Percentiles rank a stretch among this genome's conserved stretches.
phyloP scores from a whole-genome alignment of 1,140 invertebrate species.

The Procambarus virginalis region DNA sequence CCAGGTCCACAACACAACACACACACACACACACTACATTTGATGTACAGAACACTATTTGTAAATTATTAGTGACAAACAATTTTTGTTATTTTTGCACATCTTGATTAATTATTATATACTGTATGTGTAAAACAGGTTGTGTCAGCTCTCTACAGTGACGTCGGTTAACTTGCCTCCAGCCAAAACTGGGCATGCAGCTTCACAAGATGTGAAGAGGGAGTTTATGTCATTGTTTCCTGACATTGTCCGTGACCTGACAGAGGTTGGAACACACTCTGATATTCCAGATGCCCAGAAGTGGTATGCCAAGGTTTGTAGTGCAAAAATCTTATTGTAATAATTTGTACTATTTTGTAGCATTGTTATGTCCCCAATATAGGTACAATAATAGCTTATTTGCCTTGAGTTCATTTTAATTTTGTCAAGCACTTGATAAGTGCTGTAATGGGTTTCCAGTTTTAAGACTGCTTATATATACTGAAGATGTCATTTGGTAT shows the following conservation, averaged over 20 bases:
- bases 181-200: slow-evolving; percentile 78
- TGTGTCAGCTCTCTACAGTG: slow-evolving; percentile 30
- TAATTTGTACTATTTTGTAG: neutral
- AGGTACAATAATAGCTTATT: too few relatives aligned
- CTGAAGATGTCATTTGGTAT: too few relatives aligned
- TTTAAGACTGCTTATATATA: too few relatives aligned
- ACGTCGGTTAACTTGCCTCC: slow-evolving; percentile 74
- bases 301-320: slow-evolving; percentile 83
- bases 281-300: slow-evolving; percentile 86
- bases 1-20: too few relatives aligned
- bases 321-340: neutral
- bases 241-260: slow-evolving; percentile 87
- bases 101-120: neutral
- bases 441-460: too few relatives aligned
- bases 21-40: too few relatives aligned
- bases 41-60: too few relatives aligned
- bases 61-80: too few relatives aligned
- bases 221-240: slow-evolving; percentile 91
- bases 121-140: neutral
- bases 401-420: too few relatives aligned
- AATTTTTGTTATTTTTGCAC: too few relatives aligned
- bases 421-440: too few relatives aligned
- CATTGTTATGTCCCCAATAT: neutral
- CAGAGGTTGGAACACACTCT: slow-evolving; percentile 81
- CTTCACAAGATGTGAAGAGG: slow-evolving; percentile 85